Evolutionary conservation across 2,888 invertebrate genomes (phyloP), one percentile per base, ranked within the genome.

Genomic region (Hypsopygia costalis): DNA sequence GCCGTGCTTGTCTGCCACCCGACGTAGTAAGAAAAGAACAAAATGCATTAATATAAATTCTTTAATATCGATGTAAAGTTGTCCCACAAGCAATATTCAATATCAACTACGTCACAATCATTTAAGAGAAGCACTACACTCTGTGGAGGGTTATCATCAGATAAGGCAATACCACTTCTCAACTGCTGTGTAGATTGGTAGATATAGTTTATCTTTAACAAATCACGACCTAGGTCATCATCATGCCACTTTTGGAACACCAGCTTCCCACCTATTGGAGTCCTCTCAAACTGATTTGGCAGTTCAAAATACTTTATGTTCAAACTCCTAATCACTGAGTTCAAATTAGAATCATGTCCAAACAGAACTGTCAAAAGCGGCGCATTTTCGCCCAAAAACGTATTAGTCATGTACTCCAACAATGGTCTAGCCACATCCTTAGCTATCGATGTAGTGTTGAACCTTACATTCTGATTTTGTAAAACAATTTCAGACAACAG

Each of bases 301-400:
- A 81, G 49, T 7, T 40, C 46, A 43, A 64, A 80, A 0, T 54
- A 40, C 43, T 73, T 64, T 32, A 82, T 69, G 9, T 51, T 59
- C 34, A 86, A 54, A 0, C 69, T 61, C 0, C 56, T 53, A 8
- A 75, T 50, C 0, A 82, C 45, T 6, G 75, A 44, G 31, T 56
- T 69, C 21, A 81, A 48, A 57, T 83, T 82, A 0, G 82, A 67
- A 59, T 86, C 86, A 40, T 86, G 86, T 0, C 85, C 83, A 1
- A 81, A 54, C 0, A 86, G 52, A 1, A 73, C 36, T 0, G 69
- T 65, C 10, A 80, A 61, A 42, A 69, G 78, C 7, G 53, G 53
- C 9, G 52, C 44, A 6, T 36, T 28, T 55, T 53, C 47, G 6
- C 58, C 44, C 6, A 60, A 45, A 10, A 77, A 55, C 22, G 69